A percentile compares a stretch with the other conserved stretches of the same genome.
Conservation (phyloP, 2,888 invertebrate genomes). For the Nemoura dubitans region DNA sequence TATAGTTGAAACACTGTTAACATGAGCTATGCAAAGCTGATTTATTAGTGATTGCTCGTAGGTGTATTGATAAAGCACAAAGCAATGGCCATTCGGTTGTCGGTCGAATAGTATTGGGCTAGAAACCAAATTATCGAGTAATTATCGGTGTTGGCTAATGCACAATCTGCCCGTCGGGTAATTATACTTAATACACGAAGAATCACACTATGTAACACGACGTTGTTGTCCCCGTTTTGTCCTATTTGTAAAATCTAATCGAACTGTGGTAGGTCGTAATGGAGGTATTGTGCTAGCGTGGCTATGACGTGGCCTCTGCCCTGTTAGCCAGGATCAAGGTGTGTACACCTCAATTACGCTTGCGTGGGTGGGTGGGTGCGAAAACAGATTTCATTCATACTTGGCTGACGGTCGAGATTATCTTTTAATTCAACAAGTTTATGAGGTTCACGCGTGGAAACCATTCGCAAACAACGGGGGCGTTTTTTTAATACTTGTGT, state of each 20-base stretch:
- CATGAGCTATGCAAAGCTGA: background rate
- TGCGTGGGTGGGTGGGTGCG: too few species aligned
- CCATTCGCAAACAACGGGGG: background rate
- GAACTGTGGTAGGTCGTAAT: background rate
- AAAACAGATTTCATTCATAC: background rate
- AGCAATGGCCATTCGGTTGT: background rate
- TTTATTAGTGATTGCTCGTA: background rate
- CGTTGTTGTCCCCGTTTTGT: background rate
- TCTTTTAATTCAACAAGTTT: background rate
- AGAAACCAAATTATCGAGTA: background rate
- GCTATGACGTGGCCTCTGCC: background rate
- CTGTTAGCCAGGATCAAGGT: background rate
- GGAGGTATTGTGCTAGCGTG: background rate
- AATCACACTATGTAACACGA: background rate
- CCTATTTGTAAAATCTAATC: background rate
- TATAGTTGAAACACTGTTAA: slow-evolving; percentile 1
- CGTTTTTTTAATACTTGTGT: background rate
- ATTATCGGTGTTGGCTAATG: slow-evolving; percentile 4
- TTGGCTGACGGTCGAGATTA: background rate
- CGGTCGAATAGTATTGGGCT: background rate
- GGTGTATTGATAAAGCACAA: background rate
- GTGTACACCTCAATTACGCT: too few species aligned
- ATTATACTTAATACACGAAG: background rate
- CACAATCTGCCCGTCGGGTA: background rate
- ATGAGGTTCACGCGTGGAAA: background rate